A percentile compares a stretch with the other conserved stretches of the same genome.
Conservation (phyloP, 2,113 vertebrate genomes). For the Gallinago paraguaiae region DNA sequence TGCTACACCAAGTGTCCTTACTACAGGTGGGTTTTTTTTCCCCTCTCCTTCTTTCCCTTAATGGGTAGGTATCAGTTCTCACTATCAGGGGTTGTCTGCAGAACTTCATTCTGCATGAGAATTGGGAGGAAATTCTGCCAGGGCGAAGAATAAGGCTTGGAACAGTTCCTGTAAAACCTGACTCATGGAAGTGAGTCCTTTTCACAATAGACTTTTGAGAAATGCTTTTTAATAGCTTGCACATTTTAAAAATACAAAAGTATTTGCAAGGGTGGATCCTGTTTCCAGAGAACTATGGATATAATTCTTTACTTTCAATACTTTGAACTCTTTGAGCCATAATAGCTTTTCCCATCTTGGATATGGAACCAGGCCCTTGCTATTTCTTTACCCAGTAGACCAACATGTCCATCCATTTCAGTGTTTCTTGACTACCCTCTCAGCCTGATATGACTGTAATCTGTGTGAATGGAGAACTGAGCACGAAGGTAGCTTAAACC, state of each 20-base stretch:
- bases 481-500: not conserved
- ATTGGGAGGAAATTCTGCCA: constrained; percentile 36
- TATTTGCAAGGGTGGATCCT: constrained; percentile 44
- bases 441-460: not conserved
- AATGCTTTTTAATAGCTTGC: constrained; percentile 62
- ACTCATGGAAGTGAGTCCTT: constrained; percentile 55
- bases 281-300: constrained; percentile 27
- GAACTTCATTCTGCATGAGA: constrained; percentile 2
- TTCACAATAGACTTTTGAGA: constrained; percentile 53
- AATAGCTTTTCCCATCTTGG: not conserved
- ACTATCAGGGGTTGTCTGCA: not conserved
- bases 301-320: constrained; percentile 32
- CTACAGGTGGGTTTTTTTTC: not conserved
- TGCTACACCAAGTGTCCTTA: not conserved
- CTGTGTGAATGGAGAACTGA: not conserved
- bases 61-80: not conserved
- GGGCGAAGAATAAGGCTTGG: constrained; percentile 40
- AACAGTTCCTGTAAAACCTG: constrained; percentile 61
- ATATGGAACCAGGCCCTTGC: not conserved
- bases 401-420: not conserved
- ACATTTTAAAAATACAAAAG: constrained; percentile 60
- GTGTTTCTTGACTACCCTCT: not conserved
- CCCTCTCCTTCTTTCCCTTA: not conserved
- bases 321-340: not conserved
- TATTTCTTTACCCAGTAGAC: not conserved